These are phyloP conservation scores for Zaprionus camerounensis DNA, from an alignment of 1,140 invertebrate genomes.

Conservation along the genomic window DNA sequence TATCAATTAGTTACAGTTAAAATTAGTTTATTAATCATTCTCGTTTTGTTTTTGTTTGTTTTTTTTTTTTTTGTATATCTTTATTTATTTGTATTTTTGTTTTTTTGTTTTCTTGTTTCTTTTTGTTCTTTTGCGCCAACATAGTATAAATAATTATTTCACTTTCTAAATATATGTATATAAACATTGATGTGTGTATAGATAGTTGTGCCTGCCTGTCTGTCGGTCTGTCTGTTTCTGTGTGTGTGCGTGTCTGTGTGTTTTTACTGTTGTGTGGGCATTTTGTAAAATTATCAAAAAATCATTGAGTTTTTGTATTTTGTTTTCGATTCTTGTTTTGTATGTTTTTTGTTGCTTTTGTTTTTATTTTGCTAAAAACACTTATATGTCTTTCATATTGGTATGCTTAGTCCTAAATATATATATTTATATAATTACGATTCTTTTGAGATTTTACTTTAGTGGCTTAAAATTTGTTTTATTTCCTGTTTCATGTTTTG, in stretches of 20 bases:
- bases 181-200: conserved; percentile 73
- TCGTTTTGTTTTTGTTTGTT: conserved; percentile 29
- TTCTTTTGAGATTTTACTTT: conserved; percentile 75
- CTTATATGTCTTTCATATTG: conserved; percentile 56
- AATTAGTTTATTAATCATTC: conserved; percentile 45
- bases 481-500: conserved; percentile 79
- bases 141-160: conserved; percentile 76
- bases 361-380: conserved; percentile 55
- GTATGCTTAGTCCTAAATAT: conserved; percentile 47
- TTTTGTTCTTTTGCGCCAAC: conserved; percentile 74
- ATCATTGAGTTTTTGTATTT: conserved; percentile 71
- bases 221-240: conserved; percentile 48
- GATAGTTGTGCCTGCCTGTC: conserved; percentile 50
- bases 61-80: conserved; percentile 28
- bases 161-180: conserved; percentile 82
- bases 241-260: conserved; percentile 37
- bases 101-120: conserved; percentile 12
- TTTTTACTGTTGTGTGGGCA: conserved; percentile 36
- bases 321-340: conserved; percentile 35
- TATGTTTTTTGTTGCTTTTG: conserved; percentile 40
- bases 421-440: conserved; percentile 38
- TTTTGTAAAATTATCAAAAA: conserved; percentile 83
- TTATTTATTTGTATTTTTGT: conserved; percentile 6
- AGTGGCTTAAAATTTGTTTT: conserved; percentile 81
- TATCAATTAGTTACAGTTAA: conserved; percentile 72